A percentile compares a stretch with the other conserved stretches of the same genome.
These are phyloP conservation scores for Argynnis bischoffii DNA, from an alignment of 2,888 invertebrate species.

Conservation along the genomic window DNA sequence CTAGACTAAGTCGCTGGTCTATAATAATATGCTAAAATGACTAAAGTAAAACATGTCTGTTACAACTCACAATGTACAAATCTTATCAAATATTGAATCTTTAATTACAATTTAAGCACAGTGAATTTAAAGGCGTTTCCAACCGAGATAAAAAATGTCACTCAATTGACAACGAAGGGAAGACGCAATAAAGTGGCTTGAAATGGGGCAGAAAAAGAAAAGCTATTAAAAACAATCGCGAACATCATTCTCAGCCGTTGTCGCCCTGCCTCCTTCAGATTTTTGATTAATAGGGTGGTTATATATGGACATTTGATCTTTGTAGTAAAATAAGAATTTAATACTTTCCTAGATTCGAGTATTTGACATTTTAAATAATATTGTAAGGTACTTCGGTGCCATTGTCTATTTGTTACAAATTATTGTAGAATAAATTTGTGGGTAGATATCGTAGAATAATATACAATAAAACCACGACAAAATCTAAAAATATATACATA, in stretches of 20 bases:
- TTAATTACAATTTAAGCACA: constrained; percentile 13
- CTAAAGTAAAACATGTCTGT: too few relatives aligned
- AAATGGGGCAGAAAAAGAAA: constrained; percentile 52
- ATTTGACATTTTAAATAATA: too few relatives aligned
- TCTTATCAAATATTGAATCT: constrained; percentile 16
- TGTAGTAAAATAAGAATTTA: neutral
- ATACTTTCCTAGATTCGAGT: neutral
- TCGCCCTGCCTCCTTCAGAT: constrained; percentile 54
- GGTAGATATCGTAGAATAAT: too few relatives aligned
- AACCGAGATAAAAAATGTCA: constrained; percentile 32
- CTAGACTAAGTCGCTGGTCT: too few relatives aligned
- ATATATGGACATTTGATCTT: neutral
- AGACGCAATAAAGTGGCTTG: constrained; percentile 39
- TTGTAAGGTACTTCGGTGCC: too few relatives aligned
- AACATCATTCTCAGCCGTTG: constrained; percentile 55
- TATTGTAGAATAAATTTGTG: too few relatives aligned
- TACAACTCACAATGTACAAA: neutral
- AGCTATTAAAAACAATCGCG: constrained; percentile 69
- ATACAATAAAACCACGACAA: too few relatives aligned
- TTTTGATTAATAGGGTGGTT: constrained; percentile 49
- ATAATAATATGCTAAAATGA: too few relatives aligned
- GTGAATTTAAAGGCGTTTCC: constrained; percentile 9
- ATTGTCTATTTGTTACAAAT: too few relatives aligned
- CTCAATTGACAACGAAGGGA: constrained; percentile 38
- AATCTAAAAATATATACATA: too few relatives aligned